Conservation (phyloP, 2,888 invertebrate species). For the Heliconius ethilla region DNA sequence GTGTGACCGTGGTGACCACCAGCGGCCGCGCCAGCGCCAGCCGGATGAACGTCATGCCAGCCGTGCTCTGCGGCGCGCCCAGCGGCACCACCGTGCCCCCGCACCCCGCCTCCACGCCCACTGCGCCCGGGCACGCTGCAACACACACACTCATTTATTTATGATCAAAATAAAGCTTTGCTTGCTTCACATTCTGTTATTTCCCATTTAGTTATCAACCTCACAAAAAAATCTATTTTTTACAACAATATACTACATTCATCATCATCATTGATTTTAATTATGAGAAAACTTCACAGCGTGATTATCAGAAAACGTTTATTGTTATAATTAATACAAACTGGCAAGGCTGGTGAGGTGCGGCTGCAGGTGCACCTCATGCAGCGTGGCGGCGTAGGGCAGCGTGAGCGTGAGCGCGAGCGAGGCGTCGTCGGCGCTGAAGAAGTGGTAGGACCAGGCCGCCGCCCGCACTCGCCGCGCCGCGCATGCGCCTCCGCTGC, state of each 20-base stretch:
- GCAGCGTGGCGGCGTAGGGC: slow-evolving; percentile 93
- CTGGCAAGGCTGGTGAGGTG: slow-evolving; percentile 91
- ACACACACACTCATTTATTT: background rate
- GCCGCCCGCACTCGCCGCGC: slow-evolving; percentile 93
- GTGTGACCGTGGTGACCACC: slow-evolving; percentile 91
- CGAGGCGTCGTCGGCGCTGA: slow-evolving; percentile 91
- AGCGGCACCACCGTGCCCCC: slow-evolving; percentile 91
- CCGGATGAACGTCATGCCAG: slow-evolving; percentile 93
- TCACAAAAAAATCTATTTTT: too few species aligned
- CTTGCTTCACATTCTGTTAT: background rate
- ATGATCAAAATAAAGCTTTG: background rate
- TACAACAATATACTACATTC: too few species aligned
- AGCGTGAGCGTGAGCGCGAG: slow-evolving; percentile 93
- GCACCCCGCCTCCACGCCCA: slow-evolving; percentile 92
- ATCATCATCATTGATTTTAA: too few species aligned
- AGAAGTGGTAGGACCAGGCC: slow-evolving; percentile 98
- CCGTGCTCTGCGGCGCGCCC: slow-evolving; percentile 92
- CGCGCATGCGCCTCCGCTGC: slow-evolving; percentile 87
- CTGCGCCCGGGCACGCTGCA: slow-evolving; percentile 92
- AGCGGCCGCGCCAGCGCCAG: slow-evolving; percentile 91
- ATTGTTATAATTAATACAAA: slow-evolving; percentile 56
- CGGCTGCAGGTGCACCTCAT: slow-evolving; percentile 93
- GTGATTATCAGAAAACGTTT: too few species aligned
- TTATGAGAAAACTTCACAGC: too few species aligned
- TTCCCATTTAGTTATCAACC: too few species aligned